Evolutionary conservation across 2,797 vertebrate genomes (phyloP).

Genomic region (Hyperoplus immaculatus): DNA sequence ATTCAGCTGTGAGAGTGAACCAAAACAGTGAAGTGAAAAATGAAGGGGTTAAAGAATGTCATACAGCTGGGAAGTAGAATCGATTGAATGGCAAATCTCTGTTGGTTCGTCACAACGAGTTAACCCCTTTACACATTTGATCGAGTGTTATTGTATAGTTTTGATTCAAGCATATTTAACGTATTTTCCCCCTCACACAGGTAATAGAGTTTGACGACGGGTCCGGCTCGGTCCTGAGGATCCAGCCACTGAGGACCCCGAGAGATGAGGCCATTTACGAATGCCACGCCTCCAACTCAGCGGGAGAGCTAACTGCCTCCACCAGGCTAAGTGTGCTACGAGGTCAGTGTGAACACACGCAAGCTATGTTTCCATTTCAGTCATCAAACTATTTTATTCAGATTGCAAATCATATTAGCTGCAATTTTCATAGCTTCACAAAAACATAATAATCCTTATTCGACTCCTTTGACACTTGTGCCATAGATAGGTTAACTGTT

Average conservation of each 20-base stretch:
- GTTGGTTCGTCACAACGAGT: neutral
- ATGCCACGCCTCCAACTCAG: constrained; percentile 96
- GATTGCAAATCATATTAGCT: neutral
- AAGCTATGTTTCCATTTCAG: neutral
- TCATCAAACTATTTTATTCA: neutral
- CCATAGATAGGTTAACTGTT: neutral
- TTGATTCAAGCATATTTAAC: neutral
- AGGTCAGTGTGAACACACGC: constrained; percentile 84
- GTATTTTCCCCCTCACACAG: constrained; percentile 80
- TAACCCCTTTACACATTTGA: neutral
- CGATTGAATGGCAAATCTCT: neutral
- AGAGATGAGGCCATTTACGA: constrained; percentile 98
- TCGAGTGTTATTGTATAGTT: neutral
- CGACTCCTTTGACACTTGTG: neutral
- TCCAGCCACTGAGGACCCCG: constrained; percentile 96
- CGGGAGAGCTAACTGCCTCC: constrained; percentile 94
- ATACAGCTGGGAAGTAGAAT: no score
- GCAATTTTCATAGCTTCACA: neutral
- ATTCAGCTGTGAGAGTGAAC: no score
- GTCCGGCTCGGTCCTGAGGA: constrained; percentile 97
- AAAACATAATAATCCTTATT: neutral
- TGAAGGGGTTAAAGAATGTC: neutral
- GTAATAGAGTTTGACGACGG: constrained; percentile 99
- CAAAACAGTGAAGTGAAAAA: neutral
- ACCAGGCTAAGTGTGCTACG: constrained; percentile 95